Percentiles rank a stretch among this genome's conserved stretches.
These are phyloP conservation scores for Galagoides demidoff DNA, from an alignment of 2,797 vertebrate species.

Conservation along the genomic window DNA sequence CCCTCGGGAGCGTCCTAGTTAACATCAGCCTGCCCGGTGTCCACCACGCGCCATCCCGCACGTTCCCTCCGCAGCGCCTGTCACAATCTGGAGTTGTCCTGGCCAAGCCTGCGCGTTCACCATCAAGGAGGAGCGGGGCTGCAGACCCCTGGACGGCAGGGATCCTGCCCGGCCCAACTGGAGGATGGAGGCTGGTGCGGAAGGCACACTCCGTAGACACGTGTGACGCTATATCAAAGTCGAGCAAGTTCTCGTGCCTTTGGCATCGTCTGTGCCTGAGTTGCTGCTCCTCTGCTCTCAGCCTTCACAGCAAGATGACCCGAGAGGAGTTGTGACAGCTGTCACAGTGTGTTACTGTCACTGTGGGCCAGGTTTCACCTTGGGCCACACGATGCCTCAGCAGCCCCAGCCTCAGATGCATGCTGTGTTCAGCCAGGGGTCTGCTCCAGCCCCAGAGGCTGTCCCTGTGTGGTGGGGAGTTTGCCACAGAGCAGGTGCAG, in stretches of 20 bases:
- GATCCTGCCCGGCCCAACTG: accelerated
- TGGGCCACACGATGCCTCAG: conserved; percentile 75
- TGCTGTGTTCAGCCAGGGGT: conserved; percentile 82
- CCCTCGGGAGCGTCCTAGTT: neutral
- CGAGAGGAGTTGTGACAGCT: conserved; percentile 86
- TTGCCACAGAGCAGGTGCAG: conserved; percentile 58
- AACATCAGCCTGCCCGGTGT: neutral
- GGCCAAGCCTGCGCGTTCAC: accelerated
- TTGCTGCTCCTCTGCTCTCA: conserved; percentile 76
- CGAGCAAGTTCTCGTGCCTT: neutral
- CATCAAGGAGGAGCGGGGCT: accelerated
- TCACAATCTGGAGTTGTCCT: neutral
- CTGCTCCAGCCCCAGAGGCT: conserved; percentile 77
- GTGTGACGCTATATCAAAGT: accelerated
- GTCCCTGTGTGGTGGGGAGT: conserved; percentile 46
- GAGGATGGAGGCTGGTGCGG: too few species aligned
- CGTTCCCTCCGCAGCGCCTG: accelerated
- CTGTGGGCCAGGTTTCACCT: conserved; percentile 79
- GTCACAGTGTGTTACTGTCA: conserved; percentile 85
- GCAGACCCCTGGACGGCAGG: neutral
- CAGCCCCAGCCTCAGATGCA: conserved; percentile 74
- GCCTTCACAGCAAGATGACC: conserved; percentile 78
- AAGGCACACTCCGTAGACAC: accelerated
- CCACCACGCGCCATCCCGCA: accelerated
- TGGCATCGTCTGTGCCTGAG: conserved; percentile 72